Conservation (phyloP, 2,113 vertebrate species). For the Proterorhinus semilunaris region DNA sequence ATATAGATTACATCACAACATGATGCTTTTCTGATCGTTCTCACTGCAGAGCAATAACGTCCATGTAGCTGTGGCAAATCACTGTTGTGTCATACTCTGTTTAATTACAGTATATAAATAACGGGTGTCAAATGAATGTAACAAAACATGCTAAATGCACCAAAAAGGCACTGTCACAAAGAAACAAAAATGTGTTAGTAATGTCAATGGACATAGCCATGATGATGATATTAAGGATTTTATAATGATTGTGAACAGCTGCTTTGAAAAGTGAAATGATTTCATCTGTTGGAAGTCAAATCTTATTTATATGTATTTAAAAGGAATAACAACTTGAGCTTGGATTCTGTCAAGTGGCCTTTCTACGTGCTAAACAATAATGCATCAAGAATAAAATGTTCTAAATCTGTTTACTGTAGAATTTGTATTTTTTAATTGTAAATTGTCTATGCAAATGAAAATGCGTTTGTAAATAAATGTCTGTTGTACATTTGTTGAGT, state of each 20-base stretch:
- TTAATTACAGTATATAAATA: background rate
- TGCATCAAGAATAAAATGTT: slow-evolving; percentile 18
- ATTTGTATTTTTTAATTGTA: slow-evolving; percentile 62
- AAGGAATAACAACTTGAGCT: slow-evolving; percentile 9
- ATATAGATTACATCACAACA: background rate
- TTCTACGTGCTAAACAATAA: slow-evolving; percentile 25
- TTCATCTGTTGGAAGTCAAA: slow-evolving; percentile 22
- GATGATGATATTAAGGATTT: slow-evolving; percentile 6
- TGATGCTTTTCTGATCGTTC: background rate
- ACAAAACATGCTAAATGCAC: background rate
- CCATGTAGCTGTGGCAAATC: background rate
- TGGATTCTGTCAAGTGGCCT: slow-evolving; percentile 30
- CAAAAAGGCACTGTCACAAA: background rate
- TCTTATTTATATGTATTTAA: slow-evolving; percentile 62
- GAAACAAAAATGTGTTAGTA: slow-evolving; percentile 15
- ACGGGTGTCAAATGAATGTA: background rate
- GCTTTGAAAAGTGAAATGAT: slow-evolving; percentile 13
- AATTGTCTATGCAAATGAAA: slow-evolving; percentile 70
- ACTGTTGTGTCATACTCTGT: slow-evolving; percentile 11
- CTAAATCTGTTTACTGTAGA: slow-evolving; percentile 65
- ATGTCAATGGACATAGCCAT: slow-evolving; percentile 1
- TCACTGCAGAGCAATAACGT: slow-evolving; percentile 16
- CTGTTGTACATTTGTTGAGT: slow-evolving; percentile 65
- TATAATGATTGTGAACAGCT: slow-evolving; percentile 14
- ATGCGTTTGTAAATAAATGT: slow-evolving; percentile 78